phyloP scores from a whole-genome alignment of 37 sponge, comb jelly and placozoan genomes.

The Ephydatia muelleri region DNA sequence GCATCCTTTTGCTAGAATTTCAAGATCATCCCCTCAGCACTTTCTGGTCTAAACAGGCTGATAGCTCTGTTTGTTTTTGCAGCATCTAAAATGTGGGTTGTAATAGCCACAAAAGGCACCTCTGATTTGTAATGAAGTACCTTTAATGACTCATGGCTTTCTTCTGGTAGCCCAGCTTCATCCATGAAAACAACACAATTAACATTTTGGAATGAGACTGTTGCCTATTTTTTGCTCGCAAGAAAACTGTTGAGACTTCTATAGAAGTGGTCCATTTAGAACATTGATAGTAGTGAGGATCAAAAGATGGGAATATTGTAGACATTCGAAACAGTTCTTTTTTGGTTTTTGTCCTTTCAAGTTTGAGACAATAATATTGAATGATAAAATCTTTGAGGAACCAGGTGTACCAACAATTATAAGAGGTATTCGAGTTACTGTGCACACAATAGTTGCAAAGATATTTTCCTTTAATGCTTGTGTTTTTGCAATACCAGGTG shows the following conservation, averaged over 20 bases:
- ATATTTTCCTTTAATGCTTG: constrained; percentile 90
- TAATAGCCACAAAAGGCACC: constrained; percentile 74
- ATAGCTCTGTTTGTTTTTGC: constrained; percentile 76
- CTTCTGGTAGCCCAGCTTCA: constrained; percentile 81
- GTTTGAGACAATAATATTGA: constrained; percentile 79
- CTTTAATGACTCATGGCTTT: constrained; percentile 71
- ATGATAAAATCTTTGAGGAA: constrained; percentile 90
- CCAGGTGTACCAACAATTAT: constrained; percentile 94
- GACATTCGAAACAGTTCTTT: constrained; percentile 44
- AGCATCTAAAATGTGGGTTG: constrained; percentile 71
- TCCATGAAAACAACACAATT: constrained; percentile 71
- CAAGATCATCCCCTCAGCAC: constrained; percentile 20
- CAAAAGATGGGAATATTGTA: constrained; percentile 65
- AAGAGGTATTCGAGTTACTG: constrained; percentile 74
- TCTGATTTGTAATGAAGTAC: constrained; percentile 60
- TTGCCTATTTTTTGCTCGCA: constrained; percentile 83
- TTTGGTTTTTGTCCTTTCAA: constrained; percentile 86
- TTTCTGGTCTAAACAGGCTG: constrained; percentile 45
- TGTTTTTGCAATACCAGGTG: constrained; percentile 87
- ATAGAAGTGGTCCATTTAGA: constrained; percentile 82
- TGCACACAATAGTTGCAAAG: constrained; percentile 82
- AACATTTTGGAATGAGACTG: background rate
- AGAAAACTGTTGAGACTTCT: constrained; percentile 87
- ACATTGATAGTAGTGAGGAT: constrained; percentile 89
- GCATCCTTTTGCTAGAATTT: constrained; percentile 46